Conservation (phyloP, 2,888 invertebrate genomes). For the Apamea crenata region DNA sequence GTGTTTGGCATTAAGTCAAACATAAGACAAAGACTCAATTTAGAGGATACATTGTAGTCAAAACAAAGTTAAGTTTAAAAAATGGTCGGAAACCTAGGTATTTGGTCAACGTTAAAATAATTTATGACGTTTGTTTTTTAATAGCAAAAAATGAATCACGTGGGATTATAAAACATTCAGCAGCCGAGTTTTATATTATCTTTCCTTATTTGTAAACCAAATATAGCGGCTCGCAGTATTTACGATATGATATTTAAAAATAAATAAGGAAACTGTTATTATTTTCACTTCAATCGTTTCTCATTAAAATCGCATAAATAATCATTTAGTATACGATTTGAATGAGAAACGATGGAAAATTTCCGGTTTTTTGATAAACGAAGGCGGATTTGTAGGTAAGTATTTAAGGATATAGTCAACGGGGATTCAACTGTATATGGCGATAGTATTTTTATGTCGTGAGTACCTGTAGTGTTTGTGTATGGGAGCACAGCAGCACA, state of each 20-base stretch:
- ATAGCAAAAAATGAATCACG: conserved; percentile 10
- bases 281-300: conserved; percentile 28
- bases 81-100: background rate
- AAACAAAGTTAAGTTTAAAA: background rate
- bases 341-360: too few species aligned
- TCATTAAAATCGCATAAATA: background rate
- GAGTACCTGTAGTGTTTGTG: conserved; percentile 76
- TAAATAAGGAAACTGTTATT: conserved; percentile 33
- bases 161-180: conserved; percentile 29
- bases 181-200: conserved; percentile 31
- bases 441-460: conserved; percentile 9
- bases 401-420: background rate
- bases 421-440: conserved; percentile 4
- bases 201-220: conserved; percentile 43
- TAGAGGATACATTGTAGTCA: background rate
- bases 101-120: conserved; percentile 21
- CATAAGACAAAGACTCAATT: background rate
- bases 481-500: conserved; percentile 82
- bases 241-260: conserved; percentile 24
- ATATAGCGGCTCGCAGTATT: conserved; percentile 27
- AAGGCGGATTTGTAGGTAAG: conserved; percentile 18
- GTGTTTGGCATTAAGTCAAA: too few species aligned
- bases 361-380: conserved; percentile 12
- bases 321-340: background rate
- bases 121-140: conserved; percentile 5